Percentiles rank a stretch among this genome's conserved stretches.
phyloP scores from a whole-genome alignment of 2,113 vertebrate species.

The Tympanuchus pallidicinctus region DNA sequence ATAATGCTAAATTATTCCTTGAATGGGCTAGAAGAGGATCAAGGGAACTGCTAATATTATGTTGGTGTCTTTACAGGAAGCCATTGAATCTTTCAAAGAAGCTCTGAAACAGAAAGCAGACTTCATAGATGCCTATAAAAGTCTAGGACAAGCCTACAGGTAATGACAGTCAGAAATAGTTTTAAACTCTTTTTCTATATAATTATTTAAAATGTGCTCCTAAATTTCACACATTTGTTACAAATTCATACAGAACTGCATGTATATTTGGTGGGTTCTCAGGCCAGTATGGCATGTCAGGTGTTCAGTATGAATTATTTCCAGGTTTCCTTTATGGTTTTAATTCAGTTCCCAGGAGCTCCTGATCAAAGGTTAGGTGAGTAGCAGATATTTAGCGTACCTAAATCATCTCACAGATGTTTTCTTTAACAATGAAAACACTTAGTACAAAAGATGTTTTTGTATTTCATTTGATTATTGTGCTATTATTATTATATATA shows the following conservation, averaged over 20 bases:
- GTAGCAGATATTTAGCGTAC: neutral
- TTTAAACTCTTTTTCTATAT: neutral
- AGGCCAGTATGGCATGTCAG: neutral
- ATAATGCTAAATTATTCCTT: neutral
- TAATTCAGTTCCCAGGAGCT: neutral
- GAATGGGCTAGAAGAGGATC: neutral
- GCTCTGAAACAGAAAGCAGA: slow-evolving; percentile 94
- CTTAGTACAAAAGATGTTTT: neutral
- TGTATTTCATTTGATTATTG: neutral
- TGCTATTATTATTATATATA: neutral
- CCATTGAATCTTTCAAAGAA: slow-evolving; percentile 97
- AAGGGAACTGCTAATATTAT: neutral
- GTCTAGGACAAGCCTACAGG: slow-evolving; percentile 98
- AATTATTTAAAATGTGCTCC: neutral
- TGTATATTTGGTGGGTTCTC: neutral
- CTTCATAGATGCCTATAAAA: slow-evolving; percentile 97
- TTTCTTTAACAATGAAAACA: neutral
- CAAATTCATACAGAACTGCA: neutral
- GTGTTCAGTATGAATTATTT: neutral
- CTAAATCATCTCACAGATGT: neutral
- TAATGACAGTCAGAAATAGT: slow-evolving; percentile 57
- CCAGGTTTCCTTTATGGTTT: neutral
- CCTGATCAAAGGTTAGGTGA: neutral
- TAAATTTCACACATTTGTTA: neutral
- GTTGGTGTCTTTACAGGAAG: slow-evolving; percentile 83